Evolutionary conservation across 2,888 invertebrate species (phyloP).

Genomic region (Colletes collaris): DNA sequence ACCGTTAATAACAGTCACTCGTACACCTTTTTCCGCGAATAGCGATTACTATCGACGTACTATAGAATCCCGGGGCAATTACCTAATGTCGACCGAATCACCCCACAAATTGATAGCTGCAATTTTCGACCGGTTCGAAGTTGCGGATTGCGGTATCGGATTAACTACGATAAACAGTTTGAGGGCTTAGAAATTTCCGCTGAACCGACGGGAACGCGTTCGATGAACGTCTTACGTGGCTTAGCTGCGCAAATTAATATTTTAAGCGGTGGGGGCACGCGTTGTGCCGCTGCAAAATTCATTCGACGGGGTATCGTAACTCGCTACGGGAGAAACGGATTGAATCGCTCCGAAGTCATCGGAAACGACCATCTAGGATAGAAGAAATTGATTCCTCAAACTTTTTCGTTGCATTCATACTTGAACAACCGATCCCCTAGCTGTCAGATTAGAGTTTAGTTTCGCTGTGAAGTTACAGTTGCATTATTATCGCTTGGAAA

Average conservation of each 20-base stretch:
- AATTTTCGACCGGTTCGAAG: conserved; percentile 43
- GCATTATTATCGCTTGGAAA: too few relatives aligned
- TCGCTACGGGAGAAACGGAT: neutral
- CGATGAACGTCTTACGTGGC: conserved; percentile 14
- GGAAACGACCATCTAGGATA: too few relatives aligned
- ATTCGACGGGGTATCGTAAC: neutral
- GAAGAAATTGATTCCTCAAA: too few relatives aligned
- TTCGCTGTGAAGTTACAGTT: too few relatives aligned
- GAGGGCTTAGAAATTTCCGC: conserved; percentile 32
- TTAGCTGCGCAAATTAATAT: conserved; percentile 18
- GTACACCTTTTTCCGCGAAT: too few relatives aligned
- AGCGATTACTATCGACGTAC: too few relatives aligned
- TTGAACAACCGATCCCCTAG: too few relatives aligned
- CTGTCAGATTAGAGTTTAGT: too few relatives aligned
- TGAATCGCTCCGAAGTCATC: too few relatives aligned
- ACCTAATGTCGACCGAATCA: conserved; percentile 27
- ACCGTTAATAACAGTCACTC: too few relatives aligned
- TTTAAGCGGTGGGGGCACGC: neutral
- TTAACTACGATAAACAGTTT: conserved; percentile 53
- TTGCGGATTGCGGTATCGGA: conserved; percentile 45
- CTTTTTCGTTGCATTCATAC: too few relatives aligned
- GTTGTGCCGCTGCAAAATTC: neutral
- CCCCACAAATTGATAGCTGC: conserved; percentile 48
- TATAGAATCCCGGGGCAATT: conserved; percentile 13
- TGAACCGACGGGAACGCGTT: neutral